Conservation (phyloP, 2,888 invertebrate genomes). For the Macrophya alboannulata region DNA sequence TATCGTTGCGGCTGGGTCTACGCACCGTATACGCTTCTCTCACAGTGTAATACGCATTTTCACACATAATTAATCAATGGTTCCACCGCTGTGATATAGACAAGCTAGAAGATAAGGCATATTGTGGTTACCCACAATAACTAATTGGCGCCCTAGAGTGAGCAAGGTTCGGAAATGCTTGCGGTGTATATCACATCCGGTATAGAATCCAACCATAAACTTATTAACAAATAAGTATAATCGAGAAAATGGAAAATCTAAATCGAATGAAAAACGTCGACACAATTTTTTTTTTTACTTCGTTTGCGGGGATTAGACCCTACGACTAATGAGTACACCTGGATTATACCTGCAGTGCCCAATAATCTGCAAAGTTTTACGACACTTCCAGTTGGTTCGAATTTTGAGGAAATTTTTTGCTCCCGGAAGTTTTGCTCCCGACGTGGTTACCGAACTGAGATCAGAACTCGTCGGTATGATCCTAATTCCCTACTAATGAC, state of each 20-base stretch:
- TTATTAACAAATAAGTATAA: neutral
- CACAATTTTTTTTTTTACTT: neutral
- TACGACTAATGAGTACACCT: neutral
- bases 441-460: neutral
- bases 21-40: neutral
- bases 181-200: conserved; percentile 1
- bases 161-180: neutral
- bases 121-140: conserved; percentile 34
- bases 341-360: neutral
- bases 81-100: neutral
- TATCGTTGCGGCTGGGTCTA: neutral
- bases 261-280: neutral
- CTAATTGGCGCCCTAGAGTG: conserved; percentile 4
- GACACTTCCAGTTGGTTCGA: conserved; percentile 24
- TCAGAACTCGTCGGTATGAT: neutral
- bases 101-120: conserved; percentile 9
- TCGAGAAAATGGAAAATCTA: neutral
- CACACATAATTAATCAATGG: neutral
- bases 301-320: neutral
- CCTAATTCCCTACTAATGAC: neutral
- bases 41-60: neutral
- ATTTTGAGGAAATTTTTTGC: neutral
- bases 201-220: neutral
- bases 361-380: conserved; percentile 20
- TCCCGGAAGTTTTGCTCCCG: neutral